Percentiles rank a stretch among this genome's conserved stretches.
Conservation (phyloP, 2,888 invertebrate species). For the Slavum lentiscoides region DNA sequence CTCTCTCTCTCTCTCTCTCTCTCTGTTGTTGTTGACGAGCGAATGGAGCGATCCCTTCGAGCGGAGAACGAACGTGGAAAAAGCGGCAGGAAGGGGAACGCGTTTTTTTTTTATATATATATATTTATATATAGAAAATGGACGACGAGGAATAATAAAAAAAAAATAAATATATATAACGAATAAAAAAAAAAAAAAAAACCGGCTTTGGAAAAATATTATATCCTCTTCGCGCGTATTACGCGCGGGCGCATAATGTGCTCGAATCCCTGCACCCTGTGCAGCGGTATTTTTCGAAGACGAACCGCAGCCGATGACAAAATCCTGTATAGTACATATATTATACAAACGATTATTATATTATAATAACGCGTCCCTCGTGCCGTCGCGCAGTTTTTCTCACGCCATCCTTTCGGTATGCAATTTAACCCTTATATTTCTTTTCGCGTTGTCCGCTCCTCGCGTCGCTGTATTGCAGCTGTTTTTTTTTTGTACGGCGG, state of each 20-base stretch:
- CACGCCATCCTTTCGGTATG: not conserved
- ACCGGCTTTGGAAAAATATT: slow-evolving; percentile 21
- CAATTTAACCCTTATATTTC: slow-evolving; percentile 26
- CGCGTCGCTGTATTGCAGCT: slow-evolving; percentile 3
- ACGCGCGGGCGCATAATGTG: not conserved
- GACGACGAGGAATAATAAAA: too few relatives aligned
- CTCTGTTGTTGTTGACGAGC: too few relatives aligned
- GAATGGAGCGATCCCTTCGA: too few relatives aligned
- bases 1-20: too few relatives aligned
- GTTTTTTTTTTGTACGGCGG: not conserved
- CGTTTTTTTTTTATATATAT: too few relatives aligned
- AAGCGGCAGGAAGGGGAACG: too few relatives aligned
- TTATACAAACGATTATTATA: too few relatives aligned
- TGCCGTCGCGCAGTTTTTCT: slow-evolving; percentile 25
- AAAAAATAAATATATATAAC: too few relatives aligned
- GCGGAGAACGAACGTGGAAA: too few relatives aligned
- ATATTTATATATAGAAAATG: too few relatives aligned
- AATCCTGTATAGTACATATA: not conserved
- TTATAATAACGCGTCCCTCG: not conserved
- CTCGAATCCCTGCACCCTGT: slow-evolving; percentile 1
- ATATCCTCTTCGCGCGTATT: not conserved
- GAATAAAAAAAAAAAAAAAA: slow-evolving; percentile 11
- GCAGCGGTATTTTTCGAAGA: slow-evolving; percentile 10
- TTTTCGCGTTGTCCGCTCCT: not conserved
- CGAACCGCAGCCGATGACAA: slow-evolving; percentile 2